Evolutionary conservation across 64 coral and sea anemone species (phyloP), one percentile per base, ranked within the genome.

Genomic region (Pocillopora verrucosa): DNA sequence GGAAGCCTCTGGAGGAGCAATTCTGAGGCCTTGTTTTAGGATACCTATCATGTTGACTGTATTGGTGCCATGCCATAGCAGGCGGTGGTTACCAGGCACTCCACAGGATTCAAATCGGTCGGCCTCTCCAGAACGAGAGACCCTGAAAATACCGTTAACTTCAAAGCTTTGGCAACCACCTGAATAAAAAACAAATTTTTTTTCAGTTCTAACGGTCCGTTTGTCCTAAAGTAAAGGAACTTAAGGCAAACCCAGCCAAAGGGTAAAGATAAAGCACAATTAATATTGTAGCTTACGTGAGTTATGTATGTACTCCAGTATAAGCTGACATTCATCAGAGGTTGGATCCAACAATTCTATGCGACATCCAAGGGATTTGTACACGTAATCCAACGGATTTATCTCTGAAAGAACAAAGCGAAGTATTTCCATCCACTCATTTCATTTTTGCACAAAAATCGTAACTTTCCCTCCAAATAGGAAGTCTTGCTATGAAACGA

Each of bases 1-100:
- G 78, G 88, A 84, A 30, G 92, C 91, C n/a, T 97, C 91, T 88
- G 95, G 91, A 36, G 95, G 95, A 26, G 95, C 95, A 86, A 97
- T 93, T 75, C 91, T 88, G 34, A 97, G 88, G 10, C 95, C 95
- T 56, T 93, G 91, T 68, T 91, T 90, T n/a, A 97, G 84, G 86
- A 97, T 97, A 6, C 95, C 92, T 58, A 97, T 87, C 83, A 94
- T 84, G 79, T 97, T 93, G 9, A 76, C 88, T 13, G 89, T 87
- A 59, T 36, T 84, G 5, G 95, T 97, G 15, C 95, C 95, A 84
- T 97, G 95, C 95, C 95, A 97, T 1, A 97, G 79, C 41, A 97
- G 76, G 3, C 91, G 95, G 56, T 91, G 95, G 79, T 97, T 97
- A 63, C 87, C 78, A 62, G 57, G 78, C 17, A 93, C 95, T 34